Percentiles rank a stretch among this genome's conserved stretches.
Conservation (phyloP, 2,113 vertebrate species). For the Puma concolor region DNA sequence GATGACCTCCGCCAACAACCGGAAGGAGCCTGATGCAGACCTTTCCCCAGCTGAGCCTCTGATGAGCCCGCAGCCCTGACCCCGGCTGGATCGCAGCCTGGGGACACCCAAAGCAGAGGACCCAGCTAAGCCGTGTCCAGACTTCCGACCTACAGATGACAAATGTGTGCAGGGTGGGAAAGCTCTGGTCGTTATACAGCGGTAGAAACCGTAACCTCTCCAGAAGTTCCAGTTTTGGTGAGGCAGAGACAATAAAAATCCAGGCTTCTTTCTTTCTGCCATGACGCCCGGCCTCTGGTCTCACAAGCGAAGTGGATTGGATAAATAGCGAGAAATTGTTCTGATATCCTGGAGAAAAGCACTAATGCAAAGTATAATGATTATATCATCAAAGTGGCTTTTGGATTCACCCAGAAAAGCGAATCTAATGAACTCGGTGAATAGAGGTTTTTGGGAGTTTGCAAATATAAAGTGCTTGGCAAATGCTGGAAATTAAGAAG, state of each 20-base stretch:
- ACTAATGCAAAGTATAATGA: neutral
- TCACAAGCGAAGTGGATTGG: neutral
- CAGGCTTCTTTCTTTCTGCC: neutral
- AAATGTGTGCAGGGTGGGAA: neutral
- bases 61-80: neutral
- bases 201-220: neutral
- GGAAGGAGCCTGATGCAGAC: too few relatives aligned
- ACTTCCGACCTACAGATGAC: neutral
- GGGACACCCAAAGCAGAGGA: neutral
- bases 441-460: neutral
- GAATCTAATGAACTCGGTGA: conserved; percentile 19
- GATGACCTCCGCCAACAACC: neutral
- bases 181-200: neutral
- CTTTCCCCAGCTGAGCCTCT: neutral
- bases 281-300: neutral
- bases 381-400: conserved; percentile 23
- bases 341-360: conserved; percentile 4
- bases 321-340: neutral
- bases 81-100: neutral
- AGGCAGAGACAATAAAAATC: neutral
- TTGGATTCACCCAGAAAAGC: neutral
- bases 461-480: neutral
- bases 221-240: neutral
- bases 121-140: neutral
- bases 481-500: neutral